Percentiles rank a stretch among this genome's conserved stretches.
phyloP scores from a whole-genome alignment of 2,888 invertebrate species.

The Acleris literana region DNA sequence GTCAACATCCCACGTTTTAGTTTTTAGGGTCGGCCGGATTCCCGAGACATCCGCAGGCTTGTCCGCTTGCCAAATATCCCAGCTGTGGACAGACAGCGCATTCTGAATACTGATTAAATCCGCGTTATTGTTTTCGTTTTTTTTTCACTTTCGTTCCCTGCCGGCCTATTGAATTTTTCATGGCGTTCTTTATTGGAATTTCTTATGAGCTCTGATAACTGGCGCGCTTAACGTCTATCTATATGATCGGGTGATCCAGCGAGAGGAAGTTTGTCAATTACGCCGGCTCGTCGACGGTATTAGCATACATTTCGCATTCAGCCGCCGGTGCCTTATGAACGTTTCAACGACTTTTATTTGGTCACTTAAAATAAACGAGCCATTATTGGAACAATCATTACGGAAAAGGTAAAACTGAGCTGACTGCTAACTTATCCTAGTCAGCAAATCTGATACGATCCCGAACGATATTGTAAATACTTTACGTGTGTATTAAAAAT shows the following conservation, averaged over 20 bases:
- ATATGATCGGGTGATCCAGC: conserved; percentile 63
- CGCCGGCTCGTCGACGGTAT: conserved; percentile 58
- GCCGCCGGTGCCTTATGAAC: conserved; percentile 65
- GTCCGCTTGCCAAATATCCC: conserved; percentile 77
- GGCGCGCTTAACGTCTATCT: conserved; percentile 59
- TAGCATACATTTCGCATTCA: conserved; percentile 76
- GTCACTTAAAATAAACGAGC: conserved; percentile 72
- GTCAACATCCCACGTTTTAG: conserved; percentile 57
- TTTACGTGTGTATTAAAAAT: conserved; percentile 50
- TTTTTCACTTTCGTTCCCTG: conserved; percentile 71
- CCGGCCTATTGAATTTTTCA: conserved; percentile 79
- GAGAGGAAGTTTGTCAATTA: conserved; percentile 76
- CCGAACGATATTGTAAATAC: conserved; percentile 37
- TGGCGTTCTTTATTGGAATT: conserved; percentile 67
- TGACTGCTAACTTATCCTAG: conserved; percentile 3
- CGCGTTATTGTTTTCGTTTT: conserved; percentile 75
- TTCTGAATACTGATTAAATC: conserved; percentile 78
- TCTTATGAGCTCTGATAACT: conserved; percentile 63
- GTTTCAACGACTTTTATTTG: conserved; percentile 70
- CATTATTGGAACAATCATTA: conserved; percentile 49
- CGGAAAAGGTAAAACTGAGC: conserved; percentile 17
- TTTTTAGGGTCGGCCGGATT: conserved; percentile 51
- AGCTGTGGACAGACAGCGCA: conserved; percentile 71
- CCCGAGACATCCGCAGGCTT: conserved; percentile 49
- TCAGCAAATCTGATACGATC: conserved; percentile 10